Conservation (phyloP, 35 echinoderm and acorn worm genomes). For the Acanthaster planci region DNA sequence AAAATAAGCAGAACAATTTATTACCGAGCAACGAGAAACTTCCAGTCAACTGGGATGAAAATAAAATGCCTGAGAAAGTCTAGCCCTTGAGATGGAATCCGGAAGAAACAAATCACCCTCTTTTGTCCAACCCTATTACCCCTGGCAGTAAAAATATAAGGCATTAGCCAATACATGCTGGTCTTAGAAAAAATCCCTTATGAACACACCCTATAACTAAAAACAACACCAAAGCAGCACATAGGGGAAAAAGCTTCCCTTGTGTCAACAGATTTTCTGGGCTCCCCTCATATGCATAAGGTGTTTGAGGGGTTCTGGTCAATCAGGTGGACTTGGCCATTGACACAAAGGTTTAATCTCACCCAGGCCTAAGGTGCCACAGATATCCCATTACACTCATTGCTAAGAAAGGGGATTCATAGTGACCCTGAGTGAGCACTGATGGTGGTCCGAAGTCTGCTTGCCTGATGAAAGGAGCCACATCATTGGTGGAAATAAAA, state of each 20-base stretch:
- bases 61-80: background rate
- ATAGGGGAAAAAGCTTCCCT: background rate
- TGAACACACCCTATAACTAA: constrained; percentile 12
- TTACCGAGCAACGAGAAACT: too few species aligned
- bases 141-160: background rate
- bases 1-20: too few species aligned
- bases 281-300: background rate
- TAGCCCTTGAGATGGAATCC: background rate
- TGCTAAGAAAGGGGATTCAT: background rate
- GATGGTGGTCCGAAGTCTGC: background rate
- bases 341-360: constrained; percentile 31
- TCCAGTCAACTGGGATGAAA: too few species aligned
- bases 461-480: background rate
- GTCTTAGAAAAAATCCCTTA: constrained; percentile 18
- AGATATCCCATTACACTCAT: background rate
- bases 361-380: background rate
- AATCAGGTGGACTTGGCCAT: constrained; percentile 5
- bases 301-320: constrained; percentile 10
- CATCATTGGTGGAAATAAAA: background rate
- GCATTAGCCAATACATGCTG: background rate
- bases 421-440: constrained; percentile 14
- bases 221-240: background rate
- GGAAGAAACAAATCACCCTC: background rate
- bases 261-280: background rate
- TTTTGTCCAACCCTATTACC: background rate